phyloP scores from a whole-genome alignment of 1,140 invertebrate genomes.

The Drosophila simulans region DNA sequence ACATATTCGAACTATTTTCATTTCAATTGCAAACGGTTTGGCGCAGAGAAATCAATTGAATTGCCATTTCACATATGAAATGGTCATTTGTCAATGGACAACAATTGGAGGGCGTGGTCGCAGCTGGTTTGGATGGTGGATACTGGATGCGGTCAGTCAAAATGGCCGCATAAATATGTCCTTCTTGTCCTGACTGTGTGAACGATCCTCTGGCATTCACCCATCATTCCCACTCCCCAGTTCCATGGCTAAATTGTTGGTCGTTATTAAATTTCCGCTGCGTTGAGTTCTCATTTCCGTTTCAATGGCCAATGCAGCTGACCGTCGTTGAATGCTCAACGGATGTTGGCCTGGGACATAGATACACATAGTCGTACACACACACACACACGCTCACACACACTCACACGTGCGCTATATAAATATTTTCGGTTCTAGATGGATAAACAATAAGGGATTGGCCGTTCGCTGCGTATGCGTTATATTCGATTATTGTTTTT shows the following conservation, averaged over 20 bases:
- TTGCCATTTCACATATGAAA: constrained; percentile 82
- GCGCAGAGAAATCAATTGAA: constrained; percentile 78
- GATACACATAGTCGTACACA: constrained; percentile 29
- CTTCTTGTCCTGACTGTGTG: constrained; percentile 40
- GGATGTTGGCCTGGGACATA: constrained; percentile 68
- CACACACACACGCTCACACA: not conserved
- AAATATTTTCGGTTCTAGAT: constrained; percentile 16
- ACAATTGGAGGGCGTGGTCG: constrained; percentile 60
- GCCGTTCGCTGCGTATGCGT: constrained; percentile 46
- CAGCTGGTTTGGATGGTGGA: constrained; percentile 39
- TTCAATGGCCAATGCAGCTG: constrained; percentile 79
- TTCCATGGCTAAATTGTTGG: constrained; percentile 70
- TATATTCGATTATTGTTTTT: constrained; percentile 74
- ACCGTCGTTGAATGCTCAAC: constrained; percentile 58
- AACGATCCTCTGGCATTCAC: constrained; percentile 29
- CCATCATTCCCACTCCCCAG: constrained; percentile 5
- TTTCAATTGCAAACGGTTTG: constrained; percentile 78
- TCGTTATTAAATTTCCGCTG: constrained; percentile 82
- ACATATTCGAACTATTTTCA: constrained; percentile 83
- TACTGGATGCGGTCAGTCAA: constrained; percentile 71
- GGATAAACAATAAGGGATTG: constrained; percentile 35
- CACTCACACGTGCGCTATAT: constrained; percentile 8
- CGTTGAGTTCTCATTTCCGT: constrained; percentile 82
- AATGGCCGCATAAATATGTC: constrained; percentile 82
- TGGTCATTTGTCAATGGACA: constrained; percentile 82